These are phyloP conservation scores for Istiophorus platypterus DNA, from an alignment of 2,113 vertebrate species.

Conservation along the genomic window DNA sequence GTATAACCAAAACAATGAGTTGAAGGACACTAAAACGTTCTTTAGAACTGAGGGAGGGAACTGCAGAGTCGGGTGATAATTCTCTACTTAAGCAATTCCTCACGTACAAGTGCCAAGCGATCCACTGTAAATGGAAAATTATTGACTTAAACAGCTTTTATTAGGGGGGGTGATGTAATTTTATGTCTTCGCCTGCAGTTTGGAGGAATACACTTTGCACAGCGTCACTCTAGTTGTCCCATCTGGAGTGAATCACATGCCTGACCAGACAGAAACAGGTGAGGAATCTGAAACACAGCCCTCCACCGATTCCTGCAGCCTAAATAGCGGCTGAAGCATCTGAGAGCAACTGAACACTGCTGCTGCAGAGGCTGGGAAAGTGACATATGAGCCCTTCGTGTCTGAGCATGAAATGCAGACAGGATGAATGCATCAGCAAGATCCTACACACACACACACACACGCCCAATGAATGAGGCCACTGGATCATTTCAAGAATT, in stretches of 20 bases:
- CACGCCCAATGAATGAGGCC: not conserved
- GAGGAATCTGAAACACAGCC: constrained; percentile 46
- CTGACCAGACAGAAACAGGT: constrained; percentile 42
- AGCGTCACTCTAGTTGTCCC: not conserved
- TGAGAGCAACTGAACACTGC: constrained; percentile 8
- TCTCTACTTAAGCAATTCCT: too few species aligned
- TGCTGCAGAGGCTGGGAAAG: not conserved
- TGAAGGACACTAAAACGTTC: too few species aligned
- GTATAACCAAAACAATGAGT: too few species aligned
- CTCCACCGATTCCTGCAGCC: constrained; percentile 35
- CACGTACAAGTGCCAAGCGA: too few species aligned
- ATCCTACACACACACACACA: not conserved
- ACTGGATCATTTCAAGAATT: not conserved
- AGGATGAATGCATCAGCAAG: constrained; percentile 40
- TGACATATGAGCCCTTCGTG: not conserved
- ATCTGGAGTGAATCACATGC: constrained; percentile 19
- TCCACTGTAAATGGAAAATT: too few species aligned
- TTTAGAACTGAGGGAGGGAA: too few species aligned
- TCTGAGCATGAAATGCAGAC: constrained; percentile 12
- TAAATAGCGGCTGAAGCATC: constrained; percentile 34
- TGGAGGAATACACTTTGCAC: not conserved
- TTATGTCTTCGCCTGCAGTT: too few species aligned
- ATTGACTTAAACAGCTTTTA: too few species aligned
- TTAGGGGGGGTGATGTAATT: too few species aligned
- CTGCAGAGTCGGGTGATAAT: too few species aligned